These are phyloP conservation scores for Eulemur albifrons DNA, from an alignment of 2,797 vertebrate genomes.

Conservation along the genomic window DNA sequence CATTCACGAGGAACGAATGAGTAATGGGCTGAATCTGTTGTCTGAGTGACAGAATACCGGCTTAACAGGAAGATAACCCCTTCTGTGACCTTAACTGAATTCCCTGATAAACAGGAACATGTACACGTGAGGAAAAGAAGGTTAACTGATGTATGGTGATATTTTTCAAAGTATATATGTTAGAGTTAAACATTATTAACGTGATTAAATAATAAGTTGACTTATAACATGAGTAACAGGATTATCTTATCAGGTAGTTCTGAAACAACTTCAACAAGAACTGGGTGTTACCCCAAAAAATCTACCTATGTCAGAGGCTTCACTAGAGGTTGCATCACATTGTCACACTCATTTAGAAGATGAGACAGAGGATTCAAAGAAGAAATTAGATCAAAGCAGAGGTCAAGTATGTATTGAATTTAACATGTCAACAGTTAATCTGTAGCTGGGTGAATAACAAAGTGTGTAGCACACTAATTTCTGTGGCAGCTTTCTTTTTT, in stretches of 20 bases:
- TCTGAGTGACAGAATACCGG: not conserved
- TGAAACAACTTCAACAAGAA: slow-evolving; percentile 93
- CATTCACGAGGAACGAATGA: not conserved
- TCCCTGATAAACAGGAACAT: not conserved
- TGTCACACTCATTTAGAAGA: slow-evolving; percentile 92
- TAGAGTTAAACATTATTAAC: not conserved
- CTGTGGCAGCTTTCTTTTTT: not conserved
- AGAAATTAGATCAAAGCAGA: slow-evolving; percentile 89
- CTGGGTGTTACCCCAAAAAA: slow-evolving; percentile 93
- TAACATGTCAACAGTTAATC: not conserved
- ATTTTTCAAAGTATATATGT: not conserved
- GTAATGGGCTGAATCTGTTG: not conserved
- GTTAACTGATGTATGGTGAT: not conserved
- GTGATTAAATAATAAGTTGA: not conserved
- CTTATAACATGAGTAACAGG: slow-evolving; percentile 14
- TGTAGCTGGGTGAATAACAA: not conserved
- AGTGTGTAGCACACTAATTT: not conserved
- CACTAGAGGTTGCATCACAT: slow-evolving; percentile 90
- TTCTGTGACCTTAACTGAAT: not conserved
- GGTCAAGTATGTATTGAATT: slow-evolving; percentile 88
- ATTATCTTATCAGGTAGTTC: slow-evolving; percentile 79
- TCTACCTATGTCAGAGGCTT: slow-evolving; percentile 93
- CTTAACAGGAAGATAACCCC: not conserved
- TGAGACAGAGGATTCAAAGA: slow-evolving; percentile 88
- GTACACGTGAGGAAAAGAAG: not conserved